Evolutionary conservation across 2,113 vertebrate species (phyloP), one percentile per base, ranked within the genome.

Genomic region (Aptenodytes patagonicus): DNA sequence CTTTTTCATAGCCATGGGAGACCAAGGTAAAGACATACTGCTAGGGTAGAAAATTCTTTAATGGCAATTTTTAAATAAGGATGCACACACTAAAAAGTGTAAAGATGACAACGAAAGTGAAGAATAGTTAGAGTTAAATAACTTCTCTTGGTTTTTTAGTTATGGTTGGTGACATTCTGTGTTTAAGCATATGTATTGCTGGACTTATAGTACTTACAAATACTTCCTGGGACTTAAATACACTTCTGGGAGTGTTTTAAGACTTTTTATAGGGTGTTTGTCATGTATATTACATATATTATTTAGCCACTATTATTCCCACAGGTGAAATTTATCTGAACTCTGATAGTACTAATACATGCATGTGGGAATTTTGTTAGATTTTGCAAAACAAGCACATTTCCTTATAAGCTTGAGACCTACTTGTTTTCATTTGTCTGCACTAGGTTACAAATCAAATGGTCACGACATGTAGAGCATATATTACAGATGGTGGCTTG

Each of bases 391-490:
- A 82, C 25, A 52, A 15, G 3, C 7, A 46, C 13, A 34, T 87
- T 78, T 83, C 13, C 12, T 73, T 78, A 24, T n/a, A 58, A 80
- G 13, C 7, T 58, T 89, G 32, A 82, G 9, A 85, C 11, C 5
- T 65, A 18, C n/a, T 93, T 93, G 79, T 78, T 91, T 92, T 87
- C 8, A 13, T 89, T 94, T 87, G 3, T 87, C 58, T 93, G 29
- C 40, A 29, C 70, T 95, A 99, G 99, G 98, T 99, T 78, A 99
- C 99, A 89, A 98, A 99, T 95, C 98, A 99, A 94, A 99, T 99
- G 98, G 98, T 99, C 77, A 98, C 96, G 42, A 94, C 98, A 1
- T 99, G 99, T 94, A 99, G 96, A 96, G 98, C 98, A 16, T 99
- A 99, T 75, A 98, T 99, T 90, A 99, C 98, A 64, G 98, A 98